Evolutionary conservation across 2,113 vertebrate genomes (phyloP).

Genomic region (Protomyctophum bolini): DNA sequence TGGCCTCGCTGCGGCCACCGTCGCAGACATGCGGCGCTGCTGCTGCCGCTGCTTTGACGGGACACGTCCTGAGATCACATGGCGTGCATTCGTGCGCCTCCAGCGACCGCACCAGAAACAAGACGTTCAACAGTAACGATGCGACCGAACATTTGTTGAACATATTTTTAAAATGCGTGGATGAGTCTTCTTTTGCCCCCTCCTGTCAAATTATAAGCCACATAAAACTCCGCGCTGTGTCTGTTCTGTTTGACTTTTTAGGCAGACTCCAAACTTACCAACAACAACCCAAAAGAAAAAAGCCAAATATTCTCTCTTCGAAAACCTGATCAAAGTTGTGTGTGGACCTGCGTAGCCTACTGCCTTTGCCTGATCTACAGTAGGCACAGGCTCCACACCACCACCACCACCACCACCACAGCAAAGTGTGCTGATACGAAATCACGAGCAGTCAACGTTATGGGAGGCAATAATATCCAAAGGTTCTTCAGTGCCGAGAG

Average conservation of each 20-base stretch:
- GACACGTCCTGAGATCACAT: constrained; percentile 74
- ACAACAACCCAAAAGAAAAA: background rate
- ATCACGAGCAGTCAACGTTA: background rate
- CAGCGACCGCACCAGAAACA: constrained; percentile 63
- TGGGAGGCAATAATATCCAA: constrained; percentile 35
- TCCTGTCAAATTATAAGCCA: constrained; percentile 32
- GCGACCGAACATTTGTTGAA: constrained; percentile 50
- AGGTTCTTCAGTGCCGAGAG: constrained; percentile 10
- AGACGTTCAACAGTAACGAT: constrained; percentile 45
- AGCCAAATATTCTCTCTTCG: constrained; percentile 37
- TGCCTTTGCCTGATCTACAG: constrained; percentile 12
- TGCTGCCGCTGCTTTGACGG: constrained; percentile 40
- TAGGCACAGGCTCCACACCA: constrained; percentile 21
- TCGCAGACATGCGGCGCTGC: constrained; percentile 59
- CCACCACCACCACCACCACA: constrained; percentile 20
- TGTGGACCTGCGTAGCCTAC: background rate
- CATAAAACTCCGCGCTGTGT: constrained; percentile 30
- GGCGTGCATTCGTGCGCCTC: constrained; percentile 72
- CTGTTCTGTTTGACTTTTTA: background rate
- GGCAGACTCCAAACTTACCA: no score
- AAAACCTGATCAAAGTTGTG: constrained; percentile 33
- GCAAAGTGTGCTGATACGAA: constrained; percentile 28
- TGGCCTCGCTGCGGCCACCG: constrained; percentile 65
- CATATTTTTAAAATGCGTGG: constrained; percentile 57
- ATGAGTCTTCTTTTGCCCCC: constrained; percentile 7